Base-by-base conservation (phyloP, 2,888 invertebrate species). In the Pristionchus maxplancki region DNA sequence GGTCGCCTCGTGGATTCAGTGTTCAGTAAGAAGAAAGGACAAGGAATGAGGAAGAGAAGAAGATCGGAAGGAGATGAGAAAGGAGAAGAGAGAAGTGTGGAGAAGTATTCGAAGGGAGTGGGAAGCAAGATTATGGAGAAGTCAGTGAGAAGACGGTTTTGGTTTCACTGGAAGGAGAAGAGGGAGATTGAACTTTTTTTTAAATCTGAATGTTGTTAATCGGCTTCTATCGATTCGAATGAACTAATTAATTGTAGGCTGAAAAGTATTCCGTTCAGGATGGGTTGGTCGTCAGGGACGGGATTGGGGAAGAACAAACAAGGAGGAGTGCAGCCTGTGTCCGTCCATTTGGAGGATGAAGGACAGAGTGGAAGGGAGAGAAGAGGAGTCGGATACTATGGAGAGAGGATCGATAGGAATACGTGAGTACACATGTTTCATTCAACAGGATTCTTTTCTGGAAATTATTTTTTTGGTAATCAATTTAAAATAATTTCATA, bases 211-310 rank as follows among this genome's bases (percentile, higher is more conserved):
- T n/a, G n/a, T n/a, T n/a, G n/a, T n/a, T n/a, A n/a, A n/a, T n/a
- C n/a, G n/a, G n/a, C n/a, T n/a, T n/a, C n/a, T n/a, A n/a, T n/a
- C n/a, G n/a, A n/a, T n/a, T n/a, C n/a, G n/a, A n/a, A n/a, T n/a
- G n/a, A n/a, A n/a, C n/a, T n/a, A n/a, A n/a, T n/a, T n/a, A n/a
- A n/a, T n/a, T n/a, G n/a, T n/a, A n/a, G n/a, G n/a, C n/a, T 44
- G 44, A 9, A 11, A 44, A 9, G 44, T 44, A 44, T 89, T 96
- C 94, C 95, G 95, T 91, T 74, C 84, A 91, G 91, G 86, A 91
- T 92, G 91, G 96, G 96, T 6, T 96, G 96, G 96, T 94, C 92
- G 81, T 95, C 95, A 44, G 96, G 96, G 4, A 90, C 94, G 85
- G 96, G 96, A 15, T 93, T 96, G 28, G 96, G 96, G 1, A 93